Evolutionary conservation across 2,888 invertebrate genomes (phyloP).

Genomic region (Apodemia duryi): DNA sequence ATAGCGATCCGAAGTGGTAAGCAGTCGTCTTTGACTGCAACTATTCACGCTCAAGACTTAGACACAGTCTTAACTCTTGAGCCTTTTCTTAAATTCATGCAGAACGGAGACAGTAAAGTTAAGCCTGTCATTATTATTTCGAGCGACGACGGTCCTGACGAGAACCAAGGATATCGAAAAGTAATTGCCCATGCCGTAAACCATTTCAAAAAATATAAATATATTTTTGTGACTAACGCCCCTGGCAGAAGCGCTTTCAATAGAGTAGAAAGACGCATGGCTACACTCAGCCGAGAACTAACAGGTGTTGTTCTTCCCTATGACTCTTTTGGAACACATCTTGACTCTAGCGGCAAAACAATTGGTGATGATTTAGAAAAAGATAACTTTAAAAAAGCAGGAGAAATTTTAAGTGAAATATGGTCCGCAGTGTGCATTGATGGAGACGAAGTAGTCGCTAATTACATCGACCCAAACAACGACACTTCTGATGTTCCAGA

Average conservation of each 20-base stretch:
- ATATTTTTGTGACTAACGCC: slow-evolving; percentile 35
- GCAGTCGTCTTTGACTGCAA: slow-evolving; percentile 20
- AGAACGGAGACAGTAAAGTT: slow-evolving; percentile 27
- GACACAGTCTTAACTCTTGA: slow-evolving; percentile 27
- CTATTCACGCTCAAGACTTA: slow-evolving; percentile 34
- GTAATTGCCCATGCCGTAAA: slow-evolving; percentile 33
- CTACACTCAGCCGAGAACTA: slow-evolving; percentile 34
- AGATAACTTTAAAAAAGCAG: no score
- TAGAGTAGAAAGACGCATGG: slow-evolving; percentile 35
- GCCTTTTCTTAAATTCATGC: slow-evolving; percentile 23
- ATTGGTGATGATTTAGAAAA: no score
- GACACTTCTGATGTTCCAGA: no score
- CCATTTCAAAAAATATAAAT: slow-evolving; percentile 27
- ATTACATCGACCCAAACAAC: no score
- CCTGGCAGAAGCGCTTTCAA: slow-evolving; percentile 34
- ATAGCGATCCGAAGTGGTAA: slow-evolving; percentile 3
- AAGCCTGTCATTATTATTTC: slow-evolving; percentile 36
- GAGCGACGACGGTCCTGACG: slow-evolving; percentile 36
- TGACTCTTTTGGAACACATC: slow-evolving; percentile 30
- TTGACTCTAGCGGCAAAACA: slow-evolving; percentile 14
- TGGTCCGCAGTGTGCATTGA: no score
- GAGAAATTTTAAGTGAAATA: no score
- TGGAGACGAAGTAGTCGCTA: no score
- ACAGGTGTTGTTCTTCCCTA: slow-evolving; percentile 32
- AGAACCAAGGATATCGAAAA: slow-evolving; percentile 35